phyloP scores from a whole-genome alignment of 1,140 invertebrate genomes.

The Limonius californicus region DNA sequence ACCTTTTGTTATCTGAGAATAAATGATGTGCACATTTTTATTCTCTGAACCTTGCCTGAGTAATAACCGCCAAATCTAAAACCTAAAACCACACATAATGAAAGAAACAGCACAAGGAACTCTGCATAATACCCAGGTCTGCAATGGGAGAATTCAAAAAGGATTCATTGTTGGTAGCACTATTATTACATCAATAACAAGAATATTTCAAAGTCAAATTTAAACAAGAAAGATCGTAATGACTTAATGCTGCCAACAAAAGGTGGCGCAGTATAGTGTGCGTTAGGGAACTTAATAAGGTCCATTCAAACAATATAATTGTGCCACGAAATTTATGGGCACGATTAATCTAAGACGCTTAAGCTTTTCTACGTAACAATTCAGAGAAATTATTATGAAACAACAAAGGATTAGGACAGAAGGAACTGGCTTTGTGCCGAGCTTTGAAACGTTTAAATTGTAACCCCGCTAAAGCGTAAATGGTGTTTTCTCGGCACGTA shows the following conservation, averaged over 20 bases:
- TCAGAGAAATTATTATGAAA: neutral
- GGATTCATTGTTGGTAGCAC: neutral
- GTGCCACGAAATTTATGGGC: conserved; percentile 19
- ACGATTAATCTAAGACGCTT: conserved; percentile 15
- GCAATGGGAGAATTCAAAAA: neutral
- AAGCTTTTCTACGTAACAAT: conserved; percentile 4
- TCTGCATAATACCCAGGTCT: too few relatives aligned
- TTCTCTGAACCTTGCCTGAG: neutral
- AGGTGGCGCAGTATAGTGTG: neutral
- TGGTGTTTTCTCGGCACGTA: conserved; percentile 5
- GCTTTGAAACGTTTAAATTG: neutral
- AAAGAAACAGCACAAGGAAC: too few relatives aligned
- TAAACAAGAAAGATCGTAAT: conserved; percentile 19
- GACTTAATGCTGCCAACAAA: conserved; percentile 19
- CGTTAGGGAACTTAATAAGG: conserved; percentile 16
- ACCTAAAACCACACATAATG: too few relatives aligned
- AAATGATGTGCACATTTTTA: neutral
- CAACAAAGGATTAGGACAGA: neutral
- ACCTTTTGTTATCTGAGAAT: neutral
- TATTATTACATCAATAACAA: conserved; percentile 16
- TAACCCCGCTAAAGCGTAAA: conserved; percentile 2
- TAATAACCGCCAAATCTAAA: conserved; percentile 4
- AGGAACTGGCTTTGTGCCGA: neutral
- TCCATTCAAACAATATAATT: conserved; percentile 22
- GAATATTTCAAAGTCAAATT: conserved; percentile 21